Base-by-base conservation (phyloP, 2,888 invertebrate genomes). In the Scaptodrosophila latifasciaeformis region DNA sequence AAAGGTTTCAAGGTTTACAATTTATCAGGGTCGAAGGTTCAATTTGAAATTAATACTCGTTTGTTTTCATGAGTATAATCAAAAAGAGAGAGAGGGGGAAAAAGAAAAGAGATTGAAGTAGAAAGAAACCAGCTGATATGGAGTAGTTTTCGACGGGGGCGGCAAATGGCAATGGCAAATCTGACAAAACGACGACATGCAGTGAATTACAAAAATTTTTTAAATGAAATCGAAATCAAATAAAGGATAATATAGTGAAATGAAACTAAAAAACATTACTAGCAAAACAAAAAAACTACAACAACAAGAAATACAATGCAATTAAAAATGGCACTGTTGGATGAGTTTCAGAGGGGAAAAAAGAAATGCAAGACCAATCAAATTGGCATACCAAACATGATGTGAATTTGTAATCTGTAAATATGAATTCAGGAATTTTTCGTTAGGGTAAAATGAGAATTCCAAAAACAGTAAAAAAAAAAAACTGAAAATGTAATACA, bases 191-290 rank as follows among this genome's bases (percentile, higher is more conserved):
- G 27, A 6, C 5, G 31, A 74, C 72, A 72, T 68, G 72, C 50
- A 57, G 59, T 58, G 72, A 69, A 72, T 72, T 79, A 79, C 72
- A 79, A n/a, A n/a, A 79, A 72, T 72, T 79, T 59, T 75, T 51
- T 59, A 76, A 72, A 79, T 71, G 72, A 72, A 79, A 72, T 63
- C 68, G 72, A 72, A 72, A 72, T 72, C 72, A 72, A 78, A 72
- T 72, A 72, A 72, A 76, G 69, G 62, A 67, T 63, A 64, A 45
- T 37, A 34, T 49, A 42, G 17, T 24, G 45, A 54, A 10, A 50
- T 9, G 50, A 29, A 57, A 44, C 12, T 18, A 30, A 9, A 47
- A 7, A 42, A 19, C 42, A 37, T 21, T 21, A 48, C 57, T 68
- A 78, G 55, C 68, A 79, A 68, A 72, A 13, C 72, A 60, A 67